A percentile compares a stretch with the other conserved stretches of the same genome.
These are phyloP conservation scores for Trichonephila clavipes DNA, from an alignment of 1,140 invertebrate genomes.

Conservation along the genomic window DNA sequence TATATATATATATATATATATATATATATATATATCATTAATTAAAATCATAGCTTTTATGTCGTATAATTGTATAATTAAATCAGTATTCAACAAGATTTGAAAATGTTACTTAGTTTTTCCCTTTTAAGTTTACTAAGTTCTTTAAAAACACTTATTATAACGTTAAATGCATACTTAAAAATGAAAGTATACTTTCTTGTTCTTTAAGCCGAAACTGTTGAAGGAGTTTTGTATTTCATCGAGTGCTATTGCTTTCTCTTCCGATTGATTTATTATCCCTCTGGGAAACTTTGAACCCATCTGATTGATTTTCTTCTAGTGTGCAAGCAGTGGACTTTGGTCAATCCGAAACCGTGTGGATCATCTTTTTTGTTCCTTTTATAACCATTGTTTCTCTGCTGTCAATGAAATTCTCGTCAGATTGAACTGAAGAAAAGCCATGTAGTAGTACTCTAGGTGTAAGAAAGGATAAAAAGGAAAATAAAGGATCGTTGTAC, in stretches of 20 bases:
- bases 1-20: too few relatives aligned
- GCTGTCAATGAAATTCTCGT: conserved; percentile 69
- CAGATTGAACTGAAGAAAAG: conserved; percentile 37
- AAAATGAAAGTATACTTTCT: neutral
- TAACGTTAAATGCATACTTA: neutral
- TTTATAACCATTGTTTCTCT: conserved; percentile 66
- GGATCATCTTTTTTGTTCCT: conserved; percentile 65
- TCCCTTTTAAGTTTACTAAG: too few relatives aligned
- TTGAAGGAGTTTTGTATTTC: conserved; percentile 64
- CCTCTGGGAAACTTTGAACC: conserved; percentile 48
- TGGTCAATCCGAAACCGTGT: conserved; percentile 56
- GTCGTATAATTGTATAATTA: too few relatives aligned
- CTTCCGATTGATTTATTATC: conserved; percentile 60
- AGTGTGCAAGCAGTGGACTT: conserved; percentile 62
- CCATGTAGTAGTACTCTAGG: neutral
- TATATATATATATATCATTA: too few relatives aligned
- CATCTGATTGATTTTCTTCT: conserved; percentile 64
- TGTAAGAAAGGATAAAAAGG: neutral
- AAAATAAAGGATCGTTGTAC: neutral
- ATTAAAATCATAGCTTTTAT: too few relatives aligned
- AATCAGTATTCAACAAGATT: too few relatives aligned
- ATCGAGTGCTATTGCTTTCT: conserved; percentile 55
- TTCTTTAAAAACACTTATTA: neutral
- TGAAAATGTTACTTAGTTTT: too few relatives aligned
- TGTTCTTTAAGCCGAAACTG: neutral